phyloP scores from a whole-genome alignment of 2,797 vertebrate species.

The Euphonia xanthogaster region DNA sequence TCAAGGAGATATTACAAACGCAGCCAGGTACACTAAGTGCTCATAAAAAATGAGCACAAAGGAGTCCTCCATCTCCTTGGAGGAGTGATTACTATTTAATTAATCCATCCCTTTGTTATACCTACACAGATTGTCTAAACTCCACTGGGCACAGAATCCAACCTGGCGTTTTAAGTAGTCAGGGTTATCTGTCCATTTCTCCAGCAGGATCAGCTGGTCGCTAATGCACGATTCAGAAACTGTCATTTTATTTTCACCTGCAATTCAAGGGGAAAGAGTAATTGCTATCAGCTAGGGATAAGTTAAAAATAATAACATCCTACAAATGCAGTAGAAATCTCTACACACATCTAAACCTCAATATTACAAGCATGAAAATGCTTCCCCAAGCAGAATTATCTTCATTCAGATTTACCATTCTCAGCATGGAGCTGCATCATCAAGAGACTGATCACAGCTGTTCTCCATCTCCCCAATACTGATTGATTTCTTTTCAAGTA shows the following conservation, averaged over 20 bases:
- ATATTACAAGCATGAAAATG: background rate
- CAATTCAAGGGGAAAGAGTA: background rate
- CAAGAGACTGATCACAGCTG: fast-evolving
- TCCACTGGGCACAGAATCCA: constrained; percentile 99
- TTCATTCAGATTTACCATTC: background rate
- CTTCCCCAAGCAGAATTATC: background rate
- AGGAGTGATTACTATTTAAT: background rate
- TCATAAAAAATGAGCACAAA: background rate
- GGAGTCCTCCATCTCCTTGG: background rate
- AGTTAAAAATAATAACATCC: background rate
- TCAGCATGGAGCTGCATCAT: background rate
- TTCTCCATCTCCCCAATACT: background rate
- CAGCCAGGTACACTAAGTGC: background rate
- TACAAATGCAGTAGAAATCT: background rate
- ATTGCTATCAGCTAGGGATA: background rate
- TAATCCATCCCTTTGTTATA: constrained; percentile 28
- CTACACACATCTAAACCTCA: background rate
- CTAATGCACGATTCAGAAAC: constrained; percentile 94
- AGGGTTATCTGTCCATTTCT: constrained; percentile 90
- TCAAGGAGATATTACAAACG: background rate
- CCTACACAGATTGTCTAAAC: constrained; percentile 99
- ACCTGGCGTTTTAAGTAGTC: constrained; percentile 97
- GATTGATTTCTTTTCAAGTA: background rate
- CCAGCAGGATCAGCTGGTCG: constrained; percentile 87
- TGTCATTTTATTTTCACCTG: constrained; percentile 98